Base-by-base conservation (phyloP, 1,140 invertebrate genomes). In the Papilio xuthus region DNA sequence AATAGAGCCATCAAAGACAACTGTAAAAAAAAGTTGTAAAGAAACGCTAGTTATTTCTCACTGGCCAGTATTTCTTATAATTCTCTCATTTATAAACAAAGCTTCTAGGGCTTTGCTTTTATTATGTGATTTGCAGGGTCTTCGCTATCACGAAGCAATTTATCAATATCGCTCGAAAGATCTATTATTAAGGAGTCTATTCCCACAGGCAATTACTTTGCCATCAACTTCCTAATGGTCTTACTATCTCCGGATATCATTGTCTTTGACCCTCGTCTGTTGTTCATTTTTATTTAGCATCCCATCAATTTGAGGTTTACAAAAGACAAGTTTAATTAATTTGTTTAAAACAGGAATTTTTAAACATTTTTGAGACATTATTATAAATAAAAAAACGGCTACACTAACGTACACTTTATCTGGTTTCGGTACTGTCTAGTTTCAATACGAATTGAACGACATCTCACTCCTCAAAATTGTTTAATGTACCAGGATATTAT, bases 131-230 rank as follows among this genome's bases (percentile, higher is more conserved):
- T 76, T 76, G 53, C 56, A 76, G 42, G 10, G 73, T 56, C 23
- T 41, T 63, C 37, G 53, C n/a, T 60, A 42, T 60, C 56, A 37
- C 37, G 32, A 63, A 60, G 74, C 74, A 76, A 76, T 76, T 60
- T 60, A 76, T 76, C 50, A 60, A 42, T 76, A 44, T 32, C 13
- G 47, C 77, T 50, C 13, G 75, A 50, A 47, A 69, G 47, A 53
- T 42, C 69, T 72, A 78, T 82, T 75, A 80, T 79, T 77, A 76
- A 77, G 77, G 60, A 69, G 18, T 80, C 81, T 77, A 84, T 84
- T 77, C 82, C 82, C 74, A 74, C 41, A 69, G 74, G 80, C 81
- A 82, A 84, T 84, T 84, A 82, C 80, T 83, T 84, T 81, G 78
- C 80, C 74, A 84, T 84, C 80, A 75, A 47, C 37, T 50, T 32